phyloP scores from a whole-genome alignment of 2,888 invertebrate species.

The Sarcophaga caerulescens region DNA sequence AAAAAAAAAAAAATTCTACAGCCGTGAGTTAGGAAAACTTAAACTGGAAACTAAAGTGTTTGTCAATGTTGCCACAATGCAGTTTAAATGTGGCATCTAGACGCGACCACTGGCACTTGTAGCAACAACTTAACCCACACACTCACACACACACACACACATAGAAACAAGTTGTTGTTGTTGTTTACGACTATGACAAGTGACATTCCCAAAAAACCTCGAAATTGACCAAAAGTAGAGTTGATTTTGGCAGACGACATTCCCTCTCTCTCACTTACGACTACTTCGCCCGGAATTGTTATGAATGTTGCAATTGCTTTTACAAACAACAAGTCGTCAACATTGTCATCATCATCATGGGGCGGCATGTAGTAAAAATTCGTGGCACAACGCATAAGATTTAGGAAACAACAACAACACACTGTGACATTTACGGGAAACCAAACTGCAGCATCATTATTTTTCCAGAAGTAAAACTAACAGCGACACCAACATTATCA shows the following conservation, averaged over 20 bases:
- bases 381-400: constrained; percentile 19
- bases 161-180: constrained; percentile 27
- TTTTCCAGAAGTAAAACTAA: constrained; percentile 47
- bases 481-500: constrained; percentile 43
- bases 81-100: constrained; percentile 63
- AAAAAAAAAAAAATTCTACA: too few relatives aligned
- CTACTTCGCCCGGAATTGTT: background rate
- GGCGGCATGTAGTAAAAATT: background rate
- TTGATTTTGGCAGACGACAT: constrained; percentile 71
- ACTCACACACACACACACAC: background rate
- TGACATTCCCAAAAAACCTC: constrained; percentile 79
- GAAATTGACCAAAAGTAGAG: constrained; percentile 78
- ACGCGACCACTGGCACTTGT: constrained; percentile 53
- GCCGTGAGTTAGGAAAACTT: constrained; percentile 24
- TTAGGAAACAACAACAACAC: constrained; percentile 33
- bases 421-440: constrained; percentile 41
- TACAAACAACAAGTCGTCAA: constrained; percentile 22
- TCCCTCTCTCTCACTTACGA: background rate
- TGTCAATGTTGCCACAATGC: constrained; percentile 71
- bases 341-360: background rate
- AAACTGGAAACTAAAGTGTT: constrained; percentile 72
- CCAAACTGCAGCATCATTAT: constrained; percentile 38
- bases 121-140: constrained; percentile 8
- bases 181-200: constrained; percentile 69
- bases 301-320: background rate